These are phyloP conservation scores for Dryadula phaetusa DNA, from an alignment of 2,888 invertebrate genomes.

Conservation along the genomic window DNA sequence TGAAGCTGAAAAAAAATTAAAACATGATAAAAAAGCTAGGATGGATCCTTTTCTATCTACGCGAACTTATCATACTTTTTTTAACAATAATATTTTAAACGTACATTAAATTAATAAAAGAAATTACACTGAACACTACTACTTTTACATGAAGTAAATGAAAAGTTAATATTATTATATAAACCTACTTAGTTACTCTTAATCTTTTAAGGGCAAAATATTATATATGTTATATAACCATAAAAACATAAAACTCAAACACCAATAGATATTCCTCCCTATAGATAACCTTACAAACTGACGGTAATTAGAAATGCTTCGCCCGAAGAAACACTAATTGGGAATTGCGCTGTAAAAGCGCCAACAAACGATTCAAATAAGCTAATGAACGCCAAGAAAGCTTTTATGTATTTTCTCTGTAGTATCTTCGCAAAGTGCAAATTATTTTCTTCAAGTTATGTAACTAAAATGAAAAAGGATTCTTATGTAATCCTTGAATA, in stretches of 20 bases:
- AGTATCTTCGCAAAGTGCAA: slow-evolving; percentile 4
- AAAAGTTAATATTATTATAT: no score
- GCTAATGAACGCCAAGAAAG: slow-evolving; percentile 30
- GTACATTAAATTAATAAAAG: no score
- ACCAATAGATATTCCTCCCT: slow-evolving; percentile 30
- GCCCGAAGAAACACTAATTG: slow-evolving; percentile 38
- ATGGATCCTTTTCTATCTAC: no score
- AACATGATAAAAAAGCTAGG: no score
- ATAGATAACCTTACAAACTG: slow-evolving; percentile 40
- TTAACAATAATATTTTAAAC: no score
- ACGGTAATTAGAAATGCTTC: slow-evolving; percentile 40
- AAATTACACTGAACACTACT: no score
- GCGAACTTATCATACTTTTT: no score
- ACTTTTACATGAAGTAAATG: no score
- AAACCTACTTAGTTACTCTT: background rate
- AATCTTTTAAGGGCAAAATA: background rate
- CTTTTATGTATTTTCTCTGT: slow-evolving; percentile 27
- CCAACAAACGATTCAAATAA: slow-evolving; percentile 36
- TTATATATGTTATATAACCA: background rate
- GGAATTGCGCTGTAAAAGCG: slow-evolving; percentile 33
- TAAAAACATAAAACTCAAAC: slow-evolving; percentile 23
- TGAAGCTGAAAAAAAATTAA: no score
- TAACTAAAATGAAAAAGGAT: background rate
- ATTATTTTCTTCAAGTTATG: slow-evolving; percentile 20
- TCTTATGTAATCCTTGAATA: background rate